Conservation (phyloP, 37 sponge, comb jelly and placozoan species). For the Aplysina aerophoba region DNA sequence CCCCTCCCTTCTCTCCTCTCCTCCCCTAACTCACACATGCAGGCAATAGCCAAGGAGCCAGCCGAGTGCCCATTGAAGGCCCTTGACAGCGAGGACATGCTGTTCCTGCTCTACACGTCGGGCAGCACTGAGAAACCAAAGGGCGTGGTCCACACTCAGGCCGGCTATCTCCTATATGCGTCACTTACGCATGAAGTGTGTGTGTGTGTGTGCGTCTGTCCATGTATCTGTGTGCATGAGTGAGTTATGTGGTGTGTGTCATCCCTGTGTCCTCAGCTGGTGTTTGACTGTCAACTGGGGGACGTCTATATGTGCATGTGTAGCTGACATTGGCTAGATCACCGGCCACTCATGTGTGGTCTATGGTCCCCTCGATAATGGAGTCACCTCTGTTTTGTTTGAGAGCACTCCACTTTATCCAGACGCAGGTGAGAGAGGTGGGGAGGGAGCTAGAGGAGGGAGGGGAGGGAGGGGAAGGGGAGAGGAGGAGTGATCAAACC, state of each 20-base stretch:
- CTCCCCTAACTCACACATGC: no score
- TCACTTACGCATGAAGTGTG: slow-evolving; percentile 84
- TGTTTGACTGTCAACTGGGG: slow-evolving; percentile 90
- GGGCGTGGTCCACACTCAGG: slow-evolving; percentile 97
- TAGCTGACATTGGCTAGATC: slow-evolving; percentile 99
- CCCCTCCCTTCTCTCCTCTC: no score
- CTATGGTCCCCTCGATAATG: slow-evolving; percentile 95
- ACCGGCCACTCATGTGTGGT: slow-evolving; percentile 96
- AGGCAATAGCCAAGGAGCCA: slow-evolving; percentile 81
- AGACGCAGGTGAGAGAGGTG: slow-evolving; percentile 93
- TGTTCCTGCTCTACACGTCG: slow-evolving; percentile 97
- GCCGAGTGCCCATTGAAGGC: slow-evolving; percentile 78
- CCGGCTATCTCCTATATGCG: slow-evolving; percentile 95
- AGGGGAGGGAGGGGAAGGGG: no score
- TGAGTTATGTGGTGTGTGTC: neutral
- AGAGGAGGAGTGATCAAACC: no score
- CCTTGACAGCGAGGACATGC: slow-evolving; percentile 91
- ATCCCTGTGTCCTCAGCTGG: slow-evolving; percentile 45
- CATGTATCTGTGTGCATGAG: neutral
- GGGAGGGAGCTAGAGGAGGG: no score
- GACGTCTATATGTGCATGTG: slow-evolving; percentile 97
- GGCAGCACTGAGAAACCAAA: slow-evolving; percentile 98
- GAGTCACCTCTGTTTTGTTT: slow-evolving; percentile 94
- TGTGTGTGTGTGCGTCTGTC: slow-evolving; percentile 19
- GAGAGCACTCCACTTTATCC: slow-evolving; percentile 95